Percentiles rank a stretch among this genome's conserved stretches.
Evolutionary conservation across 2,113 vertebrate species (phyloP).

Genomic region (Sinosuthora webbiana): DNA sequence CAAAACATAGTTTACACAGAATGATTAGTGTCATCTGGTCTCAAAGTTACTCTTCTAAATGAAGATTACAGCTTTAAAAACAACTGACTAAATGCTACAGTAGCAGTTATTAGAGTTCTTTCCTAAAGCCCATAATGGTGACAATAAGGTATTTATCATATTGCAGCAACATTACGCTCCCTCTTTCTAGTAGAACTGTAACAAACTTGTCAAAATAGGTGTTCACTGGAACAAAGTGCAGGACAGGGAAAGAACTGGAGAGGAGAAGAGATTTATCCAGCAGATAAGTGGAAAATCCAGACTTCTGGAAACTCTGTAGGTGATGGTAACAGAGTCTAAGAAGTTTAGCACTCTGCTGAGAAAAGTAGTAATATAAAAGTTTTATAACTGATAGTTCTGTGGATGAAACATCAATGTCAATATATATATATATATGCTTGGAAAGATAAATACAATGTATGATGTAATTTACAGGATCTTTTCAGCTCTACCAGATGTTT

Average conservation of each 20-base stretch:
- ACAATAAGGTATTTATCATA: neutral
- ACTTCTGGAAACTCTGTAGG: neutral
- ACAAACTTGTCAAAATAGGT: neutral
- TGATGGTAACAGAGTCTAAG: neutral
- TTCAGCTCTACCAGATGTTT: neutral
- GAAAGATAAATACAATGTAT: neutral
- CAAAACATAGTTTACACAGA: neutral
- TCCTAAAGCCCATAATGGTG: neutral
- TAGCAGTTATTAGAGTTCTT: neutral
- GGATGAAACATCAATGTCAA: neutral
- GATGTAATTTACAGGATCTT: neutral
- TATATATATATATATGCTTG: neutral
- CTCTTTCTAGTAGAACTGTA: neutral
- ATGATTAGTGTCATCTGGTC: neutral
- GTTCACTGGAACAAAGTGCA: neutral
- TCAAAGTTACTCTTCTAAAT: neutral
- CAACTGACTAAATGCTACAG: neutral
- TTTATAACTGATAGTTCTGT: neutral
- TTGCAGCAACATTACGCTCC: neutral
- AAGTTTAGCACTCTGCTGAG: neutral
- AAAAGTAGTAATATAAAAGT: neutral
- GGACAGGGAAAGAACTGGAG: neutral
- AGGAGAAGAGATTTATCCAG: neutral
- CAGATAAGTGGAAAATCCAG: neutral
- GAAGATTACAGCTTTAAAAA: neutral